Percentiles rank a stretch among this genome's conserved stretches.
These are phyloP conservation scores for Nymphalis urticae DNA, from an alignment of 2,888 invertebrate species.

Conservation along the genomic window DNA sequence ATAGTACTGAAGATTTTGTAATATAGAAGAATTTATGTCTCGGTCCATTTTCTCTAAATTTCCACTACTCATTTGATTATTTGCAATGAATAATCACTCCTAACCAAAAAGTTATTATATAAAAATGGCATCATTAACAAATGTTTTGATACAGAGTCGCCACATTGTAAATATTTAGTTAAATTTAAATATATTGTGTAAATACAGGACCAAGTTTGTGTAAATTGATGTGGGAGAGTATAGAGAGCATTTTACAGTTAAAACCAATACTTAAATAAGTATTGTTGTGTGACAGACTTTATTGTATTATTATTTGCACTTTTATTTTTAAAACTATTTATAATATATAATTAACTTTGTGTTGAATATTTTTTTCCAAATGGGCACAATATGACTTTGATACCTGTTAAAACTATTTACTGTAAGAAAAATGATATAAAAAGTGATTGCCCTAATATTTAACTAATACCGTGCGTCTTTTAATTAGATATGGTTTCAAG, in stretches of 20 bases:
- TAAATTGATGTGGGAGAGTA: slow-evolving; percentile 49
- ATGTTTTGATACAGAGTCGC: slow-evolving; percentile 31
- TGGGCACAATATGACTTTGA: background rate
- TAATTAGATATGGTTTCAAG: slow-evolving; percentile 11
- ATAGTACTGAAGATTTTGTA: background rate
- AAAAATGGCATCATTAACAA: slow-evolving; percentile 12
- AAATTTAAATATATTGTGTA: slow-evolving; percentile 70
- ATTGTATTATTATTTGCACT: slow-evolving; percentile 32
- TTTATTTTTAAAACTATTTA: slow-evolving; percentile 2
- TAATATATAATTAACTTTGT: background rate
- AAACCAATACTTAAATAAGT: slow-evolving; percentile 35
- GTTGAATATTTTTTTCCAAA: background rate
- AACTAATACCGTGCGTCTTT: background rate
- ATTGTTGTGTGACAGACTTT: slow-evolving; percentile 42
- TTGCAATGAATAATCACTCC: background rate
- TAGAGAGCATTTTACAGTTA: slow-evolving; percentile 56
- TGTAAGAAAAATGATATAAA: background rate
- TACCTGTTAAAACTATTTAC: slow-evolving; percentile 3
- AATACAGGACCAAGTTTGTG: slow-evolving; percentile 74
- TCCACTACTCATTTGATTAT: slow-evolving; percentile 36
- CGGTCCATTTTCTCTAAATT: slow-evolving; percentile 1
- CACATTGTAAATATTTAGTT: slow-evolving; percentile 72
- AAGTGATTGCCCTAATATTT: slow-evolving; percentile 1
- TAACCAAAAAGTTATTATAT: background rate
- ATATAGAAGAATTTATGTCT: background rate